These are phyloP conservation scores for Chaetodon trifascialis DNA, from an alignment of 2,113 vertebrate genomes.

Conservation along the genomic window DNA sequence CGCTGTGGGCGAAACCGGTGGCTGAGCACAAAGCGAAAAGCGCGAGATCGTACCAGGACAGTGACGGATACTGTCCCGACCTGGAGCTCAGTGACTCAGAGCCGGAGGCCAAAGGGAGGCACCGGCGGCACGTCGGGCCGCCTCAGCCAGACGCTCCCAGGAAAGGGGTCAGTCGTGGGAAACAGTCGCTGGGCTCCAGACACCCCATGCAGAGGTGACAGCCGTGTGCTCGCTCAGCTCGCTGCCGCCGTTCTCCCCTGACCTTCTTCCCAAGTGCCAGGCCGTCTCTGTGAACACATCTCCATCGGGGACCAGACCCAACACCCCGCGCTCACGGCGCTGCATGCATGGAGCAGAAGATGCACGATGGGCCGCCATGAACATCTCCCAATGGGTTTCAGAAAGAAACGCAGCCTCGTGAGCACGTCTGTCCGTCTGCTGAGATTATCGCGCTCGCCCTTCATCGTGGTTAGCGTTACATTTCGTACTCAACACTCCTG, in stretches of 20 bases:
- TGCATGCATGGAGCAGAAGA: neutral
- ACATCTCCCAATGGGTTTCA: neutral
- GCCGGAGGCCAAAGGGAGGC: constrained; percentile 90
- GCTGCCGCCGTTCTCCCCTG: constrained; percentile 13
- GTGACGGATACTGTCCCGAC: constrained; percentile 97
- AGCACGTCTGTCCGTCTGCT: constrained; percentile 20
- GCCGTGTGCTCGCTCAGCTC: constrained; percentile 38
- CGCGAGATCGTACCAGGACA: constrained; percentile 89
- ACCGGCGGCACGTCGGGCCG: constrained; percentile 81
- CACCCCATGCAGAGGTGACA: constrained; percentile 93
- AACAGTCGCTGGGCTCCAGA: constrained; percentile 87
- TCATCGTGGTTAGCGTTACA: constrained; percentile 26
- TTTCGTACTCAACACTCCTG: constrained; percentile 36
- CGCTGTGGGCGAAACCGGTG: constrained; percentile 87
- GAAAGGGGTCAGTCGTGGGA: constrained; percentile 81
- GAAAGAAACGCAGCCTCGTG: neutral
- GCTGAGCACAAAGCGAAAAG: constrained; percentile 81
- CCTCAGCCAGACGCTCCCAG: constrained; percentile 75
- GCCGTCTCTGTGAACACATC: constrained; percentile 19
- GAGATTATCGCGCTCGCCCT: constrained; percentile 42
- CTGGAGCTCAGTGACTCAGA: constrained; percentile 97
- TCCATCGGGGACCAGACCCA: constrained; percentile 34
- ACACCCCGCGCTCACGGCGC: constrained; percentile 4
- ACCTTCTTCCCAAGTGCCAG: constrained; percentile 54
- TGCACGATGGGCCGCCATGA: neutral